Base-by-base conservation (phyloP, 2,797 vertebrate species). In the Micrastur ruficollis region DNA sequence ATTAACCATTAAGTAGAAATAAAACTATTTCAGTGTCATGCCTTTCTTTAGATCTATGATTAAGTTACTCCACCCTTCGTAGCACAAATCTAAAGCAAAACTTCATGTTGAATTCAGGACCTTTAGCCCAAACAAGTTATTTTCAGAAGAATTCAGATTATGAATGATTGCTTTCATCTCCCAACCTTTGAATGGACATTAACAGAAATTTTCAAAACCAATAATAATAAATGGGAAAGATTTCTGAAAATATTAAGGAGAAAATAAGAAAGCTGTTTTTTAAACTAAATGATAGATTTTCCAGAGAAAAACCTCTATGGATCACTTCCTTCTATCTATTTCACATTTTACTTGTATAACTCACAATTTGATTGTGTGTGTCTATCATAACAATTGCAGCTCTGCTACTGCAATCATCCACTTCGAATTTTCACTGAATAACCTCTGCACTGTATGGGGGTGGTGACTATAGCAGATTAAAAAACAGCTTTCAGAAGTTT, bases 401-500 rank as follows among this genome's bases (percentile, higher is more conserved):
- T 87, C 44, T 90, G 52, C 36, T 90, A n/a, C 86, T 61, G n/a
- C 49, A 82, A 93, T 82, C 56, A 91, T 61, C 49, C 47, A 49
- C 44, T 91, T 74, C 34, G 81, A 93, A 71, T 93, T 82, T 47
- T 56, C 74, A 89, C 52, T 0, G 0, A 73, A 91, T 63, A 95
- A 94, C 71, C 95, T 49, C 95, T 82, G 84, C 91, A 83, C 78
- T 91, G 74, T 17, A 85, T 23, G 84, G 78, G 84, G 56, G 74
- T 42, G 44, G 74, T 67, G 40, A 92, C 84, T 85, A 56, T 40
- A 93, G 74, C 56, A 95, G 63, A 92, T 89, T 80, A 87, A 87
- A 79, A 85, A 94, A 38, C 74, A 78, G 84, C 75, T 92, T 96
- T 93, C 81, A 52, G 20, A 86, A 91, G 34, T 90, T 95, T 66